Percentiles rank a stretch among this genome's conserved stretches.
These are phyloP conservation scores for Drosophila vallismaia DNA, from an alignment of 2,888 invertebrate genomes.

Conservation along the genomic window DNA sequence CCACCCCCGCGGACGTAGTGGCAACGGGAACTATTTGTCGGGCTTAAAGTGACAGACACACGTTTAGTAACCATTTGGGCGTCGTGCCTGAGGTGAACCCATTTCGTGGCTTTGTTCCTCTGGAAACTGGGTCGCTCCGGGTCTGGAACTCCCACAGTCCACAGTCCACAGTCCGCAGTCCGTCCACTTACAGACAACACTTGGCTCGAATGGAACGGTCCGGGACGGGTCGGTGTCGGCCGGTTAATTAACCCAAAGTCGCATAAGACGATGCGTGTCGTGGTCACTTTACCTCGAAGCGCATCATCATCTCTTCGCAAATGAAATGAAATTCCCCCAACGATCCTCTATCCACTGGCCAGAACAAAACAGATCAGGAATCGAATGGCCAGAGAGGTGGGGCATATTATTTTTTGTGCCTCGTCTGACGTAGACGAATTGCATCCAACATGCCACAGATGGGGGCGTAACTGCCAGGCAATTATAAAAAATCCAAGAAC, in stretches of 20 bases:
- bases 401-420: slow-evolving; percentile 43
- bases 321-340: slow-evolving; percentile 47
- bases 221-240: not conserved
- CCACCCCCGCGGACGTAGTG: slow-evolving; percentile 27
- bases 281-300: slow-evolving; percentile 55
- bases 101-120: slow-evolving; percentile 50
- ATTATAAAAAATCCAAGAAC: slow-evolving; percentile 56
- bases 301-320: slow-evolving; percentile 54
- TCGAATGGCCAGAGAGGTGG: not conserved
- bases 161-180: slow-evolving; percentile 2
- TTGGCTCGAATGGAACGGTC: slow-evolving; percentile 43
- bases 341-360: slow-evolving; percentile 4
- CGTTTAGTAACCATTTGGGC: slow-evolving; percentile 48
- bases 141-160: slow-evolving; percentile 3
- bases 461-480: slow-evolving; percentile 61
- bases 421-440: slow-evolving; percentile 73
- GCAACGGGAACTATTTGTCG: slow-evolving; percentile 51
- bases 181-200: slow-evolving; percentile 36
- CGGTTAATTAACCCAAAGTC: slow-evolving; percentile 68
- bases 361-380: slow-evolving; percentile 28
- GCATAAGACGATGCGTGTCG: slow-evolving; percentile 65
- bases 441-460: slow-evolving; percentile 43
- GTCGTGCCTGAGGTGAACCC: slow-evolving; percentile 43
- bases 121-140: slow-evolving; percentile 43
- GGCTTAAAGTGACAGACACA: slow-evolving; percentile 66